phyloP scores from a whole-genome alignment of 2,888 invertebrate genomes.

The Morinoia aosen region DNA sequence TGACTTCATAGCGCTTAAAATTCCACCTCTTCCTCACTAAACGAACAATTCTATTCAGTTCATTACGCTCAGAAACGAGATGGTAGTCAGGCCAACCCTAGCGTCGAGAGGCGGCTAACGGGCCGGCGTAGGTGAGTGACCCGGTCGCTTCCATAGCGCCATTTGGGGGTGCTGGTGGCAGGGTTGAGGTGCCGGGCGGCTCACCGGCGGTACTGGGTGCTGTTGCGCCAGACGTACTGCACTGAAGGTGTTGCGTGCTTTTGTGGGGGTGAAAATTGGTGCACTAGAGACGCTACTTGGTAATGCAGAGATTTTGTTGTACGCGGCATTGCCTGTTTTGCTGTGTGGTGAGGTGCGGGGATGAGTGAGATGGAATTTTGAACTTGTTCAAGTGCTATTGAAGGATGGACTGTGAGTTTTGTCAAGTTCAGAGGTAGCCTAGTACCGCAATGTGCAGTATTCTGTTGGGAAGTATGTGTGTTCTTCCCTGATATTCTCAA shows the following conservation, averaged over 20 bases:
- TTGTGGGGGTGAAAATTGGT: neutral
- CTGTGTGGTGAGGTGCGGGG: neutral
- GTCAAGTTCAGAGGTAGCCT: neutral
- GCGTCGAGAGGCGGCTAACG: constrained; percentile 2
- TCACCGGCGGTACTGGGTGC: neutral
- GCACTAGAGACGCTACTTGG: neutral
- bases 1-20: neutral
- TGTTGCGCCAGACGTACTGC: neutral
- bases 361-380: neutral
- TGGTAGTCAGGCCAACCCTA: neutral
- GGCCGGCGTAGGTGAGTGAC: constrained; percentile 51
- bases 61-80: neutral
- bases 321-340: neutral
- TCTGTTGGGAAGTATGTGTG: neutral
- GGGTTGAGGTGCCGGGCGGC: neutral
- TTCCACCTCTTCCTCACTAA: neutral
- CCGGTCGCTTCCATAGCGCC: neutral
- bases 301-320: neutral
- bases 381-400: neutral
- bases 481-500: neutral
- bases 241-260: neutral
- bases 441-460: neutral
- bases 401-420: neutral
- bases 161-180: constrained; percentile 28
- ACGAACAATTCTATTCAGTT: neutral